Conservation (phyloP, 2,797 vertebrate genomes). For the Fistularia commersonii region DNA sequence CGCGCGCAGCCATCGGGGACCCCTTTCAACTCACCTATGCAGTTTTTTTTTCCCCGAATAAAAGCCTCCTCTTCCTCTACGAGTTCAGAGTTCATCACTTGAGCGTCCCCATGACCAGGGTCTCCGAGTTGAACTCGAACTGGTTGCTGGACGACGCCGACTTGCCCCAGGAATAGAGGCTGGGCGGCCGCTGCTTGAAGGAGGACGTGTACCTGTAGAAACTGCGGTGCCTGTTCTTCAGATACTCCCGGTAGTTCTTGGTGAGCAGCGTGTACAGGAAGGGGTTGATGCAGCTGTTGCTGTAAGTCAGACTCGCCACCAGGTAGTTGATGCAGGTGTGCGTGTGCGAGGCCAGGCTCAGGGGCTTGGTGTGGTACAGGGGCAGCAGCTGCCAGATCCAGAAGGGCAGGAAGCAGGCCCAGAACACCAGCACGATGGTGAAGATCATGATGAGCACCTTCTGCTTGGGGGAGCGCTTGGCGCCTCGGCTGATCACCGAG, state of each 20-base stretch:
- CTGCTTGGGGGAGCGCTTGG: constrained; percentile 82
- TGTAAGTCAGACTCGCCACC: constrained; percentile 84
- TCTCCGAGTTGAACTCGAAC: constrained; percentile 83
- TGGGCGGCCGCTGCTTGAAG: constrained; percentile 83
- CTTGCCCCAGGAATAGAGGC: constrained; percentile 85
- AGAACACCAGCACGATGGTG: constrained; percentile 89
- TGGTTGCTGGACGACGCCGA: constrained; percentile 87
- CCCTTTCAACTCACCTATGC: too few relatives aligned
- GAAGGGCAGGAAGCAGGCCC: constrained; percentile 90
- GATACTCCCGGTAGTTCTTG: constrained; percentile 83
- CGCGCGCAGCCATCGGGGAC: too few relatives aligned
- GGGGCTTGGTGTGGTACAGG: constrained; percentile 80
- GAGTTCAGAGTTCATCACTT: too few relatives aligned
- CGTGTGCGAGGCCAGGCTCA: constrained; percentile 80
- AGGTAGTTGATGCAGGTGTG: constrained; percentile 91
- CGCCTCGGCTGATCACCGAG: constrained; percentile 69
- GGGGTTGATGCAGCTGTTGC: constrained; percentile 86
- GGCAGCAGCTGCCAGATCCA: constrained; percentile 92
- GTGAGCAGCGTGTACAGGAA: constrained; percentile 85
- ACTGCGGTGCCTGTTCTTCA: constrained; percentile 83
- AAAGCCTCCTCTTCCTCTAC: too few relatives aligned
- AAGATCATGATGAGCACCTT: constrained; percentile 89
- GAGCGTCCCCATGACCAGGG: constrained; percentile 80
- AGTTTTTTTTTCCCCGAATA: too few relatives aligned
- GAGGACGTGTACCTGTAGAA: constrained; percentile 90